phyloP scores from a whole-genome alignment of 2,113 vertebrate species.

The Uria lomvia region DNA sequence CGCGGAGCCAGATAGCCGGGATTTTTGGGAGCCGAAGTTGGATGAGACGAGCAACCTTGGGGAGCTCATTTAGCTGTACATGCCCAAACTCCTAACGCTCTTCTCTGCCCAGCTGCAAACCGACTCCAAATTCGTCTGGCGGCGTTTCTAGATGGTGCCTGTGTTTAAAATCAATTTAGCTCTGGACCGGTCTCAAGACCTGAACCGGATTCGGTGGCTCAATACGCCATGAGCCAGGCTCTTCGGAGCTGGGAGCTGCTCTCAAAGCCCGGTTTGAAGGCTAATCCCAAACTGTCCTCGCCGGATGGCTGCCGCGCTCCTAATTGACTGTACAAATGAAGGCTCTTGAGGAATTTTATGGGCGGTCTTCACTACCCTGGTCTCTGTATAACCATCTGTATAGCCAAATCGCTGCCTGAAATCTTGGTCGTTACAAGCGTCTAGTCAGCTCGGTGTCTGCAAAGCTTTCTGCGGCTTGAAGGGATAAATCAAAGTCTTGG shows the following conservation, averaged over 20 bases:
- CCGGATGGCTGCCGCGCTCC: rapidly evolving
- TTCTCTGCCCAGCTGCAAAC: background rate
- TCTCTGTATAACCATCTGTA: background rate
- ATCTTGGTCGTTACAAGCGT: rapidly evolving
- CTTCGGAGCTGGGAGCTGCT: background rate
- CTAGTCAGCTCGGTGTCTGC: background rate
- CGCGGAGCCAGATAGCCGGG: background rate
- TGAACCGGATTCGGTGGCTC: background rate
- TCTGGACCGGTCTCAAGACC: background rate
- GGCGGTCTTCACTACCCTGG: background rate
- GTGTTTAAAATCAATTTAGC: background rate
- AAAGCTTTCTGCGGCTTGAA: background rate
- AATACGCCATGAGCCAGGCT: background rate
- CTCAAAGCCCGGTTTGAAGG: background rate
- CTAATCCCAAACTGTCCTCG: background rate
- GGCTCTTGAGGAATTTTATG: background rate
- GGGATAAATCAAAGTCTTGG: background rate
- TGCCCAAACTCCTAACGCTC: background rate
- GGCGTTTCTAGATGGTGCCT: background rate
- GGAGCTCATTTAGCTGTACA: background rate
- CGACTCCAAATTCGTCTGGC: background rate
- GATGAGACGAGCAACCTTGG: background rate
- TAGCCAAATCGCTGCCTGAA: background rate
- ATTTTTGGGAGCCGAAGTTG: background rate
- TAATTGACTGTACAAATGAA: background rate